Evolutionary conservation across 64 coral and sea anemone species (phyloP).

Genomic region (Pachyseris speciosa): DNA sequence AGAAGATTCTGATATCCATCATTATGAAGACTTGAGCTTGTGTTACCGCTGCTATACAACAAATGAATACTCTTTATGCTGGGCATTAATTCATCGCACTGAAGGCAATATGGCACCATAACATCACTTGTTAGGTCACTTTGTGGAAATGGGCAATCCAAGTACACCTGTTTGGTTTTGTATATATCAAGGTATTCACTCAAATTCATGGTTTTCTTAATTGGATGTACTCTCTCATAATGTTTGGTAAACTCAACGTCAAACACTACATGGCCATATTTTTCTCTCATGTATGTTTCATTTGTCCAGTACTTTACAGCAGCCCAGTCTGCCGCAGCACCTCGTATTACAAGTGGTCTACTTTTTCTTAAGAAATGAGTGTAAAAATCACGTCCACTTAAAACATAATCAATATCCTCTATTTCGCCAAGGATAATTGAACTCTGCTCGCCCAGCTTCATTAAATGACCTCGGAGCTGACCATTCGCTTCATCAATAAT

Average conservation of each 20-base stretch:
- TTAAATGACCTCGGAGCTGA: conserved; percentile 28
- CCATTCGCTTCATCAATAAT: not conserved
- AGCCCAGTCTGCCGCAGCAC: conserved; percentile 44
- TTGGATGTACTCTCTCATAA: conserved; percentile 47
- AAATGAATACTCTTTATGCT: conserved; percentile 53
- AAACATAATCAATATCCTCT: conserved; percentile 60
- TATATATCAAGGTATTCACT: conserved; percentile 61
- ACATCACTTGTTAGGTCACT: conserved; percentile 46
- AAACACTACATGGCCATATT: conserved; percentile 48
- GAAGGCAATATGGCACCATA: conserved; percentile 63
- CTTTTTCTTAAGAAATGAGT: conserved; percentile 48
- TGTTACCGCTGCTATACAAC: conserved; percentile 63
- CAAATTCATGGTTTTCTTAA: conserved; percentile 64
- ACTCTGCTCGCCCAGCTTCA: conserved; percentile 59
- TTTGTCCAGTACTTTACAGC: conserved; percentile 58
- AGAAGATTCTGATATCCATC: conserved; percentile 72
- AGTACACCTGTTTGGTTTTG: conserved; percentile 61
- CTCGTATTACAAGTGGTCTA: conserved; percentile 39
- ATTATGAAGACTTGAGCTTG: conserved; percentile 61
- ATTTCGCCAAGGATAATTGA: conserved; percentile 10
- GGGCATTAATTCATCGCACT: conserved; percentile 39
- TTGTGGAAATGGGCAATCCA: conserved; percentile 72
- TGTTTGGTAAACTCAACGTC: conserved; percentile 66
- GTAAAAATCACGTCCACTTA: conserved; percentile 69
- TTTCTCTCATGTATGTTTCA: conserved; percentile 56